Base-by-base conservation (phyloP, 1,140 invertebrate genomes). In the Lepidurus apus region DNA sequence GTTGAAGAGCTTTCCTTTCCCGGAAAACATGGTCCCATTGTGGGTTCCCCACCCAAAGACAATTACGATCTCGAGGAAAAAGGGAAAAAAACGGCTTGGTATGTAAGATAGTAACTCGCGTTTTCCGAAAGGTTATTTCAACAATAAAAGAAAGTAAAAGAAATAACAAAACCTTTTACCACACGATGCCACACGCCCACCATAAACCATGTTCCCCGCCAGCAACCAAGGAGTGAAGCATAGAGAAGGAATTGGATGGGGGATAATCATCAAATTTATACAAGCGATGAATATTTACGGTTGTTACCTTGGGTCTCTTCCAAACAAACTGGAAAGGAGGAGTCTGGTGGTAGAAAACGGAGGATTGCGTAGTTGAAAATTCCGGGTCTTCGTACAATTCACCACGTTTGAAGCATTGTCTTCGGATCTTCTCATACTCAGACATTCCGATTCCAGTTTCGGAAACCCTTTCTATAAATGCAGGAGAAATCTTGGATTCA, bases 341-440 rank as follows among this genome's bases (percentile, higher is more conserved):
- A 26, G 93, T 95, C 85, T 97, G 94, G 85, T 96, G 93, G 84
- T 96, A 96, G 84, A 96, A 97, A 5, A 96, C 93, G 1, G 94
- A 96, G 0, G 91, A 87, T 84, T 95, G 94, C 0, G 90, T 90
- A 0, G 94, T 93, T 9, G 93, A 92, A 86, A 96, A 97, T 84
- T 95, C 94, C 1, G 93, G 92, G 86, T 97, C 95, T 86, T 96
- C 93, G 92, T 93, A 97, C n/a, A 95, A 87, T 84, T 93, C 90
- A 10, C 90, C 91, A 79, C 90, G 88, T 86, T 93, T 91, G 83
- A 93, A 87, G 85, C 93, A 95, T 80, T 89, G 88, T 82, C 90
- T 89, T 85, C 91, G 91, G 81, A 96, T 93, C 73, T 91, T 89
- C 86, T 95, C 93, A 88, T 92, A 95, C 84, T 92, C 90, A 81